These are phyloP conservation scores for Taeniopygia guttata DNA, from an alignment of 2,797 vertebrate genomes.

Conservation along the genomic window DNA sequence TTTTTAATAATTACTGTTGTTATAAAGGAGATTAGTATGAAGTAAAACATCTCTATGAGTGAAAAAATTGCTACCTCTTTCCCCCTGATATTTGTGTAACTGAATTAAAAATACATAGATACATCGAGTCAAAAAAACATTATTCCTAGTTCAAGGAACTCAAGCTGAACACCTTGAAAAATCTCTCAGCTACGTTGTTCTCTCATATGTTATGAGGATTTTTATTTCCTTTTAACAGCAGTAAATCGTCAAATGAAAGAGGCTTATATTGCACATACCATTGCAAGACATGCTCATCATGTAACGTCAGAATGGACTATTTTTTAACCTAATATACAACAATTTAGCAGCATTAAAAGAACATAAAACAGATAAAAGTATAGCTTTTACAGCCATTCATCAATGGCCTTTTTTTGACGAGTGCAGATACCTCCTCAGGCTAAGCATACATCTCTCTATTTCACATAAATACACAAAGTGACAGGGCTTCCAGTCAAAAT, in stretches of 20 bases:
- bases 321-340: constrained; percentile 41
- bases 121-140: neutral
- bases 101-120: constrained; percentile 40
- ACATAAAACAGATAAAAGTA: constrained; percentile 41
- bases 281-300: neutral
- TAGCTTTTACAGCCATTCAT: constrained; percentile 45
- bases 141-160: constrained; percentile 23
- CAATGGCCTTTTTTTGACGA: constrained; percentile 59
- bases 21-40: constrained; percentile 47
- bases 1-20: constrained; percentile 65
- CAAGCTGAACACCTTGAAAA: constrained; percentile 19
- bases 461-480: constrained; percentile 61
- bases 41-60: constrained; percentile 41
- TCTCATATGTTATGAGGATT: constrained; percentile 5
- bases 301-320: constrained; percentile 25
- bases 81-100: constrained; percentile 33
- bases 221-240: constrained; percentile 37
- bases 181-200: neutral
- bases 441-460: constrained; percentile 51
- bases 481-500: constrained; percentile 63
- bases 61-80: constrained; percentile 47
- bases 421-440: constrained; percentile 51
- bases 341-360: constrained; percentile 37
- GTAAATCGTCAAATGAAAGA: constrained; percentile 13
- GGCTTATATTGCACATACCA: neutral